Conservation (phyloP, 1,140 invertebrate species). For the Aphaenogaster ashmeadi region DNA sequence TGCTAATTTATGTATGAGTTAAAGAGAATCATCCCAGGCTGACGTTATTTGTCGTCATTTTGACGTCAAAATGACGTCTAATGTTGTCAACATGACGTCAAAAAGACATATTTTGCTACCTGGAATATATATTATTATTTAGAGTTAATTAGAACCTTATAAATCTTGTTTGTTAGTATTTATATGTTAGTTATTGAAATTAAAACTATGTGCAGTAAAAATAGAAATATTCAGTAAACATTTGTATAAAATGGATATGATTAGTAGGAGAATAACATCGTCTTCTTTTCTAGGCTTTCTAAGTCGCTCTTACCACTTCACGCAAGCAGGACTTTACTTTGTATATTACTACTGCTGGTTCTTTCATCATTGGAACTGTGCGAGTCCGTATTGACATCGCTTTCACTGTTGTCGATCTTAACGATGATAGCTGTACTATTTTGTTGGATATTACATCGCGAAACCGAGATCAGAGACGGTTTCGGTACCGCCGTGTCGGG, state of each 20-base stretch:
- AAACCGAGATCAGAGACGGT: slow-evolving; percentile 75
- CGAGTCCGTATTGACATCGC: slow-evolving; percentile 74
- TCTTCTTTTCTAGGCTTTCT: slow-evolving; percentile 62
- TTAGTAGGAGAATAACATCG: slow-evolving; percentile 16
- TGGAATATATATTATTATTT: too few relatives aligned
- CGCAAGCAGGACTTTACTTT: slow-evolving; percentile 71
- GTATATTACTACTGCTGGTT: slow-evolving; percentile 66
- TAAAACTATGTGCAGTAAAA: neutral
- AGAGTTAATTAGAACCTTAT: too few relatives aligned
- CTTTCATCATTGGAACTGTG: slow-evolving; percentile 74
- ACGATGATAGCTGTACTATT: slow-evolving; percentile 67
- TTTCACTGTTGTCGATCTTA: slow-evolving; percentile 68
- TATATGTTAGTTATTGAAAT: too few relatives aligned
- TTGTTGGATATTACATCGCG: slow-evolving; percentile 78
- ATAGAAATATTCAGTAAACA: neutral
- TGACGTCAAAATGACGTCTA: too few relatives aligned
- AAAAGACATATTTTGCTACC: too few relatives aligned
- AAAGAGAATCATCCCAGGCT: too few relatives aligned
- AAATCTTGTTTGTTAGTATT: too few relatives aligned
- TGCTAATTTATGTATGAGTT: too few relatives aligned
- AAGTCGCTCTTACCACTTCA: slow-evolving; percentile 74
- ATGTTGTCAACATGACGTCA: too few relatives aligned
- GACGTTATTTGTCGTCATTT: too few relatives aligned
- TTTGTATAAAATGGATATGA: slow-evolving; percentile 10
- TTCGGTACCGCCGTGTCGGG: slow-evolving; percentile 69